Percentiles rank a stretch among this genome's conserved stretches.
Evolutionary conservation across 2,888 invertebrate genomes (phyloP).

Genomic region (Drosophila anomalata): DNA sequence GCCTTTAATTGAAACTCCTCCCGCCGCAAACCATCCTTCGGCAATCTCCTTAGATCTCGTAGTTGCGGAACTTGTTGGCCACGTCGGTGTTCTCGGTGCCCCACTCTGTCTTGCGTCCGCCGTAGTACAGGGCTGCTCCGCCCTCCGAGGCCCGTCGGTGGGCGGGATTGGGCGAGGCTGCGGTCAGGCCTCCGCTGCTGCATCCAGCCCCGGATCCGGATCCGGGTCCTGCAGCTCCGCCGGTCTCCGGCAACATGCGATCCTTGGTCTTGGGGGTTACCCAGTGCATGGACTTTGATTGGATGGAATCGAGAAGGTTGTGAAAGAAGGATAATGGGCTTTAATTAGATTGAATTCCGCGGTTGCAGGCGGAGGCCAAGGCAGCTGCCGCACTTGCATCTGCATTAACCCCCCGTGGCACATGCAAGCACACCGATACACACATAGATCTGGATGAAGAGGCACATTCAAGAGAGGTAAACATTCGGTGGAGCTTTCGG

Average conservation of each 20-base stretch:
- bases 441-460: constrained; percentile 67
- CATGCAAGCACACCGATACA: constrained; percentile 53
- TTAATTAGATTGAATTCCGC: constrained; percentile 16
- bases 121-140: constrained; percentile 91
- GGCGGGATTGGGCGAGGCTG: constrained; percentile 85
- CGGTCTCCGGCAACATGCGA: constrained; percentile 89
- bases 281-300: constrained; percentile 94
- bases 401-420: constrained; percentile 44
- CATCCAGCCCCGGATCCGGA: constrained; percentile 70
- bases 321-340: constrained; percentile 30
- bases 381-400: constrained; percentile 44
- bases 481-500: constrained; percentile 27
- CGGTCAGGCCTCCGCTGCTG: constrained; percentile 85
- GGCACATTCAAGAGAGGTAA: constrained; percentile 56
- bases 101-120: constrained; percentile 87
- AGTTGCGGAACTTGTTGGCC: constrained; percentile 94
- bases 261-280: constrained; percentile 94
- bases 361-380: constrained; percentile 23
- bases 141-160: constrained; percentile 92
- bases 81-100: constrained; percentile 91
- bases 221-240: constrained; percentile 63
- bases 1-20: constrained; percentile 46
- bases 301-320: constrained; percentile 4
- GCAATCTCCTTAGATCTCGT: constrained; percentile 90
- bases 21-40: not conserved